Evolutionary conservation across 2,797 vertebrate species (phyloP), one percentile per base, ranked within the genome.

Genomic region (Rhynchotus rufescens): DNA sequence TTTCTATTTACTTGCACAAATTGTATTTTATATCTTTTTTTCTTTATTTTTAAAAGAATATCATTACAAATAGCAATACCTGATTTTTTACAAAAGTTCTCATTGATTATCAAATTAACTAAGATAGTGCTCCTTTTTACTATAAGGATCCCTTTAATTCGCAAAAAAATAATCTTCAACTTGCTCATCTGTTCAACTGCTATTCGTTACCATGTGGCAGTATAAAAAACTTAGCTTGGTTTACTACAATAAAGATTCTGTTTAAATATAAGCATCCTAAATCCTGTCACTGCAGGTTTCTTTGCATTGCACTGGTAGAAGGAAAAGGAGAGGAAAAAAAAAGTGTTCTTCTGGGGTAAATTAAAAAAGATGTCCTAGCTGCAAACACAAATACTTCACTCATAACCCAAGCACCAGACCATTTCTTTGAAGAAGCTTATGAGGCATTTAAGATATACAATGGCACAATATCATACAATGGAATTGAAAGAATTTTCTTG

Each of bases 391-490:
- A 94, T 93, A 84, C 52, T 90, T 97, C 86, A 85, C 69, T 97
- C 91, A 83, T 64, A 94, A 95, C 77, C 86, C 93, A 95, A 96
- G 84, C 78, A 95, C 92, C 91, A 94, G 95, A 92, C 77, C 94
- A 88, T 85, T 92, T 91, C 96, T 97, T 96, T 97, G 97, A 97
- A 97, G 97, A 91, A 95, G 89, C 96, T 94, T 90, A 94, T 81
- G 94, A 96, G 92, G 92, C 91, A 96, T 97, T 95, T 96, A 96
- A 96, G 95, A 96, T 91, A 84, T 84, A 96, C 92, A 96, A 84
- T 94, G 92, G 95, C 94, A 96, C 81, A 88, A 67, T 94, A 95
- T 97, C 95, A 97, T 91, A 95, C 93, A 95, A 96, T 88, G 92
- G 96, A 96, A 97, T 71, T 88, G 79, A 94, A 96, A 95, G 95